Percentiles rank a stretch among this genome's conserved stretches.
Evolutionary conservation across 1,140 invertebrate genomes (phyloP).

Genomic region (Apis laboriosa): DNA sequence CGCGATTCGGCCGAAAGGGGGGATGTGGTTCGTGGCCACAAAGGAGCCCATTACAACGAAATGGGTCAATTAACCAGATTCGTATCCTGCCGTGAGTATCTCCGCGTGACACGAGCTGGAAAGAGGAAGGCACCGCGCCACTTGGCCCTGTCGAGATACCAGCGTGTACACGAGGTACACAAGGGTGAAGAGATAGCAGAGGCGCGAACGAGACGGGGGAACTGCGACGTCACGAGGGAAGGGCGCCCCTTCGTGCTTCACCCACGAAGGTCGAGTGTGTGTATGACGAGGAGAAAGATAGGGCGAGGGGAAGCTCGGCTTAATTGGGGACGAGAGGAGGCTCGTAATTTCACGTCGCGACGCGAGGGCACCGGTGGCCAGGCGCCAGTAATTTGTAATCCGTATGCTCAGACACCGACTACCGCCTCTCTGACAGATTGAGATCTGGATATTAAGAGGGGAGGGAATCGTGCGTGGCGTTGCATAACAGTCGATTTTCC

Average conservation of each 20-base stretch:
- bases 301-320: slow-evolving; percentile 35
- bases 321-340: slow-evolving; percentile 63
- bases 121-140: neutral
- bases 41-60: slow-evolving; percentile 36
- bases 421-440: slow-evolving; percentile 30
- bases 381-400: slow-evolving; percentile 62
- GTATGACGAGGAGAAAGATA: neutral
- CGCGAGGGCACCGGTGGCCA: slow-evolving; percentile 52
- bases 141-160: neutral
- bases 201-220: slow-evolving; percentile 43
- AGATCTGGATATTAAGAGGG: slow-evolving; percentile 50
- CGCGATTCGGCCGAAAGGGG: neutral
- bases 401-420: slow-evolving; percentile 50
- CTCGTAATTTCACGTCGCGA: slow-evolving; percentile 66
- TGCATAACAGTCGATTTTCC: slow-evolving; percentile 47
- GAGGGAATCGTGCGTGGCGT: slow-evolving; percentile 47
- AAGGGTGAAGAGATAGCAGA: neutral
- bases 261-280: slow-evolving; percentile 47
- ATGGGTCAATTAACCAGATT: slow-evolving; percentile 48
- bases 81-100: slow-evolving; percentile 34
- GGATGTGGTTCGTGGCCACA: neutral
- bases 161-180: neutral
- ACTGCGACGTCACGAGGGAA: slow-evolving; percentile 39
- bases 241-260: slow-evolving; percentile 40
- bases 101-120: slow-evolving; percentile 26